Base-by-base conservation (phyloP, 2,888 invertebrate species). In the Tridacna crocea region DNA sequence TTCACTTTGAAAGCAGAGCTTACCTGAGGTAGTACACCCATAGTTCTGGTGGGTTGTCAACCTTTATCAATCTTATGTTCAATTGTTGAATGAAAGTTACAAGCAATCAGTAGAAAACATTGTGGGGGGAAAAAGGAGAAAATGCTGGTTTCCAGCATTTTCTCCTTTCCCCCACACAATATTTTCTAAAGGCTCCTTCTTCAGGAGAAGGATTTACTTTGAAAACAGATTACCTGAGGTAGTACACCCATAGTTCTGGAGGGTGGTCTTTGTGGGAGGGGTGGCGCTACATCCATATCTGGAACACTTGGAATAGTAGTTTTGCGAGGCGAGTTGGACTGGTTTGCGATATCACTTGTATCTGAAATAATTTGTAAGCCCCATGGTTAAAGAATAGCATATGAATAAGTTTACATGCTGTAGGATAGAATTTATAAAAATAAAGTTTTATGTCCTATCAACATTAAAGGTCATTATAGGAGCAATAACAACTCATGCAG, bases 11-110 rank as follows among this genome's bases (percentile, higher is more conserved):
- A 11, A 51, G 51, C 22, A 66, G 26, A 65, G 15, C 51, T 24
- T 82, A 91, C 91, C 90, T 89, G 88, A 83, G 90, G 85, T 78
- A 86, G 68, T 27, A 87, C 79, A 61, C 87, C 88, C 74, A 83
- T 88, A 60, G 79, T 88, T 72, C 91, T 86, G 15, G 91, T 88
- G 11, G 89, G 88, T 27, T 90, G 91, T 80, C 91, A 51, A 51
- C 12, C 51, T 13, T 13, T 51, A n/a, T n/a, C n/a, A n/a, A n/a
- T n/a, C n/a, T n/a, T n/a, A n/a, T n/a, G n/a, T n/a, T n/a, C n/a
- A n/a, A n/a, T n/a, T n/a, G n/a, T n/a, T n/a, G n/a, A n/a, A n/a
- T n/a, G n/a, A n/a, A n/a, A n/a, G n/a, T n/a, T n/a, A n/a, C n/a
- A n/a, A n/a, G n/a, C n/a, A n/a, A n/a, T n/a, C n/a, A n/a, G n/a